phyloP scores from a whole-genome alignment of 2,797 vertebrate genomes.

The Takifugu ocellatus region DNA sequence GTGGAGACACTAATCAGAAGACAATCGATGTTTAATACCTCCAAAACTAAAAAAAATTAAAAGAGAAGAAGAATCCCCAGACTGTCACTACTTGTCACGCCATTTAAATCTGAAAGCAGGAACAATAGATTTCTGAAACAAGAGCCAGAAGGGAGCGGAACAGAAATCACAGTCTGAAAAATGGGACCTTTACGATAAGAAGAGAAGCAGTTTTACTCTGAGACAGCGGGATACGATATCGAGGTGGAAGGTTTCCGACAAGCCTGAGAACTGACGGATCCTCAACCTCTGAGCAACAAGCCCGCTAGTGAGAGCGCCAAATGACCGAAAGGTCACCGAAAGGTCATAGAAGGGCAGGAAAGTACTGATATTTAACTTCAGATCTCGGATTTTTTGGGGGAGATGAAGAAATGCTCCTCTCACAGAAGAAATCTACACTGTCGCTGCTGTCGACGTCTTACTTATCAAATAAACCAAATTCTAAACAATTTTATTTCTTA shows the following conservation, averaged over 20 bases:
- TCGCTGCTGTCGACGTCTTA: too few relatives aligned
- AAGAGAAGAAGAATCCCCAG: not conserved
- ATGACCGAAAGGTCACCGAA: constrained; percentile 66
- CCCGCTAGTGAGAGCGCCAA: constrained; percentile 51
- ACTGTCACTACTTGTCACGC: not conserved
- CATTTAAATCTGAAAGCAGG: not conserved
- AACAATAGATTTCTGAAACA: not conserved
- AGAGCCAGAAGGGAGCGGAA: not conserved
- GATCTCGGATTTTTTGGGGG: constrained; percentile 32
- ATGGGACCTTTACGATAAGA: not conserved
- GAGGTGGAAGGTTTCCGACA: constrained; percentile 6
- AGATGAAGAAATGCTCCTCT: constrained; percentile 17
- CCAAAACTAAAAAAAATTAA: too few relatives aligned
- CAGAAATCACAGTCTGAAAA: constrained; percentile 1
- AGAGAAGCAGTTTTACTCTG: not conserved
- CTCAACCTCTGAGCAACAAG: constrained; percentile 35
- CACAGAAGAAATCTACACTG: not conserved
- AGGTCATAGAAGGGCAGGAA: constrained; percentile 67
- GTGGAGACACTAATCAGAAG: too few relatives aligned
- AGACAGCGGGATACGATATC: not conserved
- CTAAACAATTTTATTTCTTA: too few relatives aligned
- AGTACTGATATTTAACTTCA: constrained; percentile 44
- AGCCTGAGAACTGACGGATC: constrained; percentile 20
- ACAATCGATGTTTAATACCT: too few relatives aligned
- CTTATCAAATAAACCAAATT: too few relatives aligned